A percentile compares a stretch with the other conserved stretches of the same genome.
Evolutionary conservation across 1,140 invertebrate species (phyloP).

Genomic region (Dinoponera quadriceps): DNA sequence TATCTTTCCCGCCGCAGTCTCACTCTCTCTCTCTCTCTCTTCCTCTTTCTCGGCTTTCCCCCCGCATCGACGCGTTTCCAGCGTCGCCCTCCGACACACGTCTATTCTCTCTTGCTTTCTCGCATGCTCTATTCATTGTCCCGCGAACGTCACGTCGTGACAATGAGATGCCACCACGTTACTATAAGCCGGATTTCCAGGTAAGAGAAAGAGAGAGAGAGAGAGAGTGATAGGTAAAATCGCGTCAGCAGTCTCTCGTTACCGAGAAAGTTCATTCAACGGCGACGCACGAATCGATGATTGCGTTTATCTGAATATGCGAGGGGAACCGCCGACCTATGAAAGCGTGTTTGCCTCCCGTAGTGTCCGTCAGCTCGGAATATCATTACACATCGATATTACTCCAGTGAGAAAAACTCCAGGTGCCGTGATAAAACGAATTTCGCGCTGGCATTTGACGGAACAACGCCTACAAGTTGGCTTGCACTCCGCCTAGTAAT

Average conservation of each 20-base stretch:
- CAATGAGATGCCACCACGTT: neutral
- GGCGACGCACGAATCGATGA: slow-evolving; percentile 5
- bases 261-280: slow-evolving; percentile 14
- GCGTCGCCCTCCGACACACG: neutral
- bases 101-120: too few species aligned
- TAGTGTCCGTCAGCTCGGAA: neutral
- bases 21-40: neutral
- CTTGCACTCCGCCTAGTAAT: neutral
- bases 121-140: slow-evolving; percentile 25
- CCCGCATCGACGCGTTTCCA: neutral
- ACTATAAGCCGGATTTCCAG: slow-evolving; percentile 22
- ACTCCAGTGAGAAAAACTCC: slow-evolving; percentile 2
- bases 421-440: slow-evolving; percentile 26
- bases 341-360: neutral
- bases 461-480: slow-evolving; percentile 5
- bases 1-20: too few species aligned
- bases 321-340: neutral
- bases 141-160: slow-evolving; percentile 4
- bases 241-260: slow-evolving; percentile 2
- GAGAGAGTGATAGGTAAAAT: slow-evolving; percentile 29
- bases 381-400: slow-evolving; percentile 36
- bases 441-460: slow-evolving; percentile 45
- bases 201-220: neutral
- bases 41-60: slow-evolving; percentile 20
- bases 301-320: slow-evolving; percentile 14